Percentiles rank a stretch among this genome's conserved stretches.
Conservation (phyloP, 2,113 vertebrate genomes). For the Polyodon spathula region DNA sequence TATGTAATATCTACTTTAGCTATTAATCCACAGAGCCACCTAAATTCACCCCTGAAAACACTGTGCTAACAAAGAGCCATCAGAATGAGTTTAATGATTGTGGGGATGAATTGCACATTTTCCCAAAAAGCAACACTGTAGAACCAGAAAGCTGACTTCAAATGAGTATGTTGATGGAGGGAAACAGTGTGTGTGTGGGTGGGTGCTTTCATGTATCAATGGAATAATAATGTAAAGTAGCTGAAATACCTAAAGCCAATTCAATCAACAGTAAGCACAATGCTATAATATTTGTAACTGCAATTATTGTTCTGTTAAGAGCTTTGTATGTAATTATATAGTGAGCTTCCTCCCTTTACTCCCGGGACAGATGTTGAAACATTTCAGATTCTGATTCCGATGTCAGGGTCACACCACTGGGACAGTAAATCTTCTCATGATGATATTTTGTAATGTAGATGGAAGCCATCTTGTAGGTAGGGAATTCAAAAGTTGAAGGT, state of each 20-base stretch:
- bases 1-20: no score
- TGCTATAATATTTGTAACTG: background rate
- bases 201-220: no score
- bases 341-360: background rate
- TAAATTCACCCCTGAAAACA: no score
- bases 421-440: conserved; percentile 4
- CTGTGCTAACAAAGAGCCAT: no score
- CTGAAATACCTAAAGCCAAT: background rate
- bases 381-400: background rate
- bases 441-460: conserved; percentile 8
- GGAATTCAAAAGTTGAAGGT: conserved; percentile 8
- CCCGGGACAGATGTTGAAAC: conserved; percentile 13
- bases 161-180: no score
- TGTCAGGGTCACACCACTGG: conserved; percentile 18
- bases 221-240: no score
- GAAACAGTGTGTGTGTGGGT: no score
- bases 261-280: background rate
- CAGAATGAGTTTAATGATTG: no score
- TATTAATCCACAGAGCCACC: no score
- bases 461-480: conserved; percentile 17
- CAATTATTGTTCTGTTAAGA: background rate
- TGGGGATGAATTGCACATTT: no score
- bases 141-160: no score
- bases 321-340: background rate
- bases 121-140: no score